phyloP scores from a whole-genome alignment of 64 coral and sea anemone species.

The Pocillopora damicornis region DNA sequence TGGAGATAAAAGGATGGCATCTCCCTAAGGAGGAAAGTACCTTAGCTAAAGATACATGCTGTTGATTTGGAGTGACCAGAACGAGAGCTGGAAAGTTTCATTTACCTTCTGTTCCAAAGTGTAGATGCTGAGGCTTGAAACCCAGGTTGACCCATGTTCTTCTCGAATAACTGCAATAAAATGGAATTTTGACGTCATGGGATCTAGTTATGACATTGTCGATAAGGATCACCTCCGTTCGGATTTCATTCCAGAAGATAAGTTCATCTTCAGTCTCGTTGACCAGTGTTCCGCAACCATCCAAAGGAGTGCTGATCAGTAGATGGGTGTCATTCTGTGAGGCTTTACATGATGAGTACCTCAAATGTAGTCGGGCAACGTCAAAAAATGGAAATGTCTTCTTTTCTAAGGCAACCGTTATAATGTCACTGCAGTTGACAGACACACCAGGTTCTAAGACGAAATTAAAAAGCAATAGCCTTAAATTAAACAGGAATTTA shows the following conservation, averaged over 20 bases:
- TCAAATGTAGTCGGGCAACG: conserved; percentile 15
- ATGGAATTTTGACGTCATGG: conserved; percentile 51
- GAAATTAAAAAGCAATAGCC: background rate
- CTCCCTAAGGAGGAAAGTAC: background rate
- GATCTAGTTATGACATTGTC: conserved; percentile 45
- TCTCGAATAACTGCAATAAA: conserved; percentile 64
- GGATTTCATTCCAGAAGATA: conserved; percentile 59
- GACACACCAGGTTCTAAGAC: conserved; percentile 50
- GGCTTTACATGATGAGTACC: conserved; percentile 34
- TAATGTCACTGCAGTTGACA: conserved; percentile 36
- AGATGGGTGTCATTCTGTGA: conserved; percentile 49
- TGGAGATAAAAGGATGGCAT: background rate
- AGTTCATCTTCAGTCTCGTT: conserved; percentile 51
- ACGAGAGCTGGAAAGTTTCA: background rate
- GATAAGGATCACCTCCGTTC: conserved; percentile 13
- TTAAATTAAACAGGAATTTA: background rate
- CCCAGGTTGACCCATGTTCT: background rate
- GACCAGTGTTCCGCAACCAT: conserved; percentile 58
- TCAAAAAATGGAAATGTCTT: conserved; percentile 38
- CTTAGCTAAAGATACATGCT: background rate
- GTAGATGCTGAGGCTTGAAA: background rate
- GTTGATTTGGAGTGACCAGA: background rate
- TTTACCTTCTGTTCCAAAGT: background rate
- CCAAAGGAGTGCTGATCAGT: conserved; percentile 35
- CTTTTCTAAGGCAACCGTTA: conserved; percentile 38